Conservation (phyloP, 1,140 invertebrate species). For the Neotoxoptera formosana region DNA sequence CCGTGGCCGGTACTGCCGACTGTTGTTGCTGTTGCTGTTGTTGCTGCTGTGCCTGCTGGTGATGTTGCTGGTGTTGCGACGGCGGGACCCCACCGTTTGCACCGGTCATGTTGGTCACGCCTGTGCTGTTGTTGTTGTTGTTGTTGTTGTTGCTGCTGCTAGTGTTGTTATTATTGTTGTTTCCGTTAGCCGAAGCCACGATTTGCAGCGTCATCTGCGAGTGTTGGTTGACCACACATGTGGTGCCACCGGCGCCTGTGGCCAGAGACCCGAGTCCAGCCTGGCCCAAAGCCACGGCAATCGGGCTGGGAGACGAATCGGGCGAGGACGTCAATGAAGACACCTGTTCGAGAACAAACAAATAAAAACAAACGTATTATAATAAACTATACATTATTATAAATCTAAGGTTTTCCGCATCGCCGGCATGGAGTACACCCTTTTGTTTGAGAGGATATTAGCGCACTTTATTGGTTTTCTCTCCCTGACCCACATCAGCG, state of each 20-base stretch:
- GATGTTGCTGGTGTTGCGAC: slow-evolving; percentile 46
- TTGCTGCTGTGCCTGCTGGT: slow-evolving; percentile 23
- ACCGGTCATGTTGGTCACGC: slow-evolving; percentile 57
- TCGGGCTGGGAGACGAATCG: slow-evolving; percentile 86
- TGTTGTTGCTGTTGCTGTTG: slow-evolving; percentile 54
- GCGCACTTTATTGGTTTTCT: too few species aligned
- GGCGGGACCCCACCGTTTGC: slow-evolving; percentile 61
- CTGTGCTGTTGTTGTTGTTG: slow-evolving; percentile 27
- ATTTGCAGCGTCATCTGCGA: slow-evolving; percentile 62
- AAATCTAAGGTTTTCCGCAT: neutral
- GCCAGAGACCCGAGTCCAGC: slow-evolving; percentile 62
- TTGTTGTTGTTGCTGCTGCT: slow-evolving; percentile 59
- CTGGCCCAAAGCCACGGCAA: slow-evolving; percentile 76
- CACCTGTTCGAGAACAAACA: slow-evolving; percentile 63
- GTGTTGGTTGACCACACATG: slow-evolving; percentile 65
- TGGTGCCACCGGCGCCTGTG: slow-evolving; percentile 63
- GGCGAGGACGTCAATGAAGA: slow-evolving; percentile 90
- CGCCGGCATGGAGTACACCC: neutral
- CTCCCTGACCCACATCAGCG: too few species aligned
- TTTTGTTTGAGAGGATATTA: neutral
- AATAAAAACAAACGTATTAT: neutral
- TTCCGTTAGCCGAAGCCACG: slow-evolving; percentile 58
- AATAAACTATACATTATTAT: neutral
- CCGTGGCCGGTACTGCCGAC: slow-evolving; percentile 61
- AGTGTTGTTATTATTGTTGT: slow-evolving; percentile 58